Percentiles rank a stretch among this genome's conserved stretches.
Conservation (phyloP, 2,113 vertebrate species). For the Phylloscopus trochiloides region DNA sequence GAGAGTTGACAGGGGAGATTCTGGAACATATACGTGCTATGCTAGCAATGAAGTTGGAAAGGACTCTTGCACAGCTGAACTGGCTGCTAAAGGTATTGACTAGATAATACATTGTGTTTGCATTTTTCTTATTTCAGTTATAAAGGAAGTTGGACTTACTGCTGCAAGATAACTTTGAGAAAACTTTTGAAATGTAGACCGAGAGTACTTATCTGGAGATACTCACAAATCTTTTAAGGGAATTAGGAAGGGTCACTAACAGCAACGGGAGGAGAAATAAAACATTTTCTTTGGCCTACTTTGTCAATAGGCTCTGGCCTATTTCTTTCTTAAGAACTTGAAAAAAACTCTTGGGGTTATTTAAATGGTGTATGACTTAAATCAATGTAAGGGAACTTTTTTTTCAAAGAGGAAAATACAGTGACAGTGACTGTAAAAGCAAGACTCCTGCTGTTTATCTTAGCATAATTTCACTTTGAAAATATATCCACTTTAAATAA, state of each 20-base stretch:
- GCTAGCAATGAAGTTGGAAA: constrained; percentile 92
- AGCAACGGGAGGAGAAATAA: neutral
- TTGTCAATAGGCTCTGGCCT: neutral
- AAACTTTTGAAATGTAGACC: neutral
- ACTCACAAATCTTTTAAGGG: neutral
- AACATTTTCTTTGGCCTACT: neutral
- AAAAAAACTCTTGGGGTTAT: neutral
- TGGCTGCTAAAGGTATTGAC: constrained; percentile 89
- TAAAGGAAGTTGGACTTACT: neutral
- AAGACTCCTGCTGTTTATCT: neutral
- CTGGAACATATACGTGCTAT: constrained; percentile 86
- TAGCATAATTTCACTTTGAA: neutral
- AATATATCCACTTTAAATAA: neutral
- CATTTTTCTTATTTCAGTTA: neutral
- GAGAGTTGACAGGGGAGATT: constrained; percentile 85
- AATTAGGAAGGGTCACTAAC: neutral
- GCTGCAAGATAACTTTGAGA: neutral
- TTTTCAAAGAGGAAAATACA: neutral
- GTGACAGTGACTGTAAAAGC: neutral
- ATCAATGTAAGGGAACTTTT: neutral
- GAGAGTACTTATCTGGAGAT: neutral
- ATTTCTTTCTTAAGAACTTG: neutral
- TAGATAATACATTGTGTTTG: neutral
- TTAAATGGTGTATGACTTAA: neutral
- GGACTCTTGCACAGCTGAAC: constrained; percentile 85